Evolutionary conservation across 2,797 vertebrate genomes (phyloP).

Genomic region (Sebastes glaucus): DNA sequence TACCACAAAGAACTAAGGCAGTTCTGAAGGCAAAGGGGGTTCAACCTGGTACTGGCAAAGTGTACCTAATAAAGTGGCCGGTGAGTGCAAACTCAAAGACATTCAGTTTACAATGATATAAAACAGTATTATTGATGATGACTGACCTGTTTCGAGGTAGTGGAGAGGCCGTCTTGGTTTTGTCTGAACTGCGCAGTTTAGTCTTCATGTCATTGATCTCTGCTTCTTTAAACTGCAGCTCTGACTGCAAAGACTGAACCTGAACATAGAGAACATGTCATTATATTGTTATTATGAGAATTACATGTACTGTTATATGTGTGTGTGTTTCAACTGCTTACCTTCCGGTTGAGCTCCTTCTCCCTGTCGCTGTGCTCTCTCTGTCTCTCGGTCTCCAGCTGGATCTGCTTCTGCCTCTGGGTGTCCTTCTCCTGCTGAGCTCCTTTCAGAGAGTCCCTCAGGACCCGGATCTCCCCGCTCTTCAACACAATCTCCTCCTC

Average conservation of each 20-base stretch:
- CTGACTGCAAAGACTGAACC: constrained; percentile 92
- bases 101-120: background rate
- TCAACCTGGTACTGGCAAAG: accelerated
- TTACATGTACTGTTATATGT: background rate
- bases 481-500: constrained; percentile 90
- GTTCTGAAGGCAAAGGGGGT: too few species aligned
- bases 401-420: constrained; percentile 83
- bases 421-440: constrained; percentile 87
- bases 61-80: too few species aligned
- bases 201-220: constrained; percentile 93
- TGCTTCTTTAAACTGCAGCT: constrained; percentile 96
- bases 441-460: constrained; percentile 90
- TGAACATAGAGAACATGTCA: constrained; percentile 56
- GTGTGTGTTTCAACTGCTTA: constrained; percentile 34
- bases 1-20: too few species aligned
- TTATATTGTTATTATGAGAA: background rate
- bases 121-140: background rate
- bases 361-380: constrained; percentile 87
- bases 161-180: constrained; percentile 69
- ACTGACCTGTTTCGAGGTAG: constrained; percentile 80
- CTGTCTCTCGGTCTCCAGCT: constrained; percentile 86
- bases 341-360: constrained; percentile 92
- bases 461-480: constrained; percentile 93
- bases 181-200: constrained; percentile 87
- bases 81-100: background rate